Percentiles rank a stretch among this genome's conserved stretches.
These are phyloP conservation scores for Sesamia nonagrioides DNA, from an alignment of 1,140 invertebrate genomes.

Conservation along the genomic window DNA sequence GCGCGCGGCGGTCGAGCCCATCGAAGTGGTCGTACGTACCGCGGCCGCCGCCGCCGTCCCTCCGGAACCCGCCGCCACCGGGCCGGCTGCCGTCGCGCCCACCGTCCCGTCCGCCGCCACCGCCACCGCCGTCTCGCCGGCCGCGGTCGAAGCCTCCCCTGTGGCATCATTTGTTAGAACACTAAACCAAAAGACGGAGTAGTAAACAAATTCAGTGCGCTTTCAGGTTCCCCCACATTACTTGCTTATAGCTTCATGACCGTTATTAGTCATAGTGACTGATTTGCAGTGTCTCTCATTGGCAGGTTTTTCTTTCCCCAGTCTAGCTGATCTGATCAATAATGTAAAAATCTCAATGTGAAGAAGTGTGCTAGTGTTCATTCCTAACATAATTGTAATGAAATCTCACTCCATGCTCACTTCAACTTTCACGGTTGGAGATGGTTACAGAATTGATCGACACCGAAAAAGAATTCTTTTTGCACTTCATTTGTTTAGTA, in stretches of 20 bases:
- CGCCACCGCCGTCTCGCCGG: conserved; percentile 81
- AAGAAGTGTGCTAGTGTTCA: too few species aligned
- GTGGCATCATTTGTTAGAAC: neutral
- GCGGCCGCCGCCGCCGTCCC: conserved; percentile 67
- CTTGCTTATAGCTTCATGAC: neutral
- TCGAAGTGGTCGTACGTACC: conserved; percentile 84
- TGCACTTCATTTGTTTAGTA: conserved; percentile 22
- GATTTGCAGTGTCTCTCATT: too few species aligned
- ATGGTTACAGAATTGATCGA: too few species aligned
- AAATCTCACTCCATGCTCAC: too few species aligned
- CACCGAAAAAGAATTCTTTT: neutral
- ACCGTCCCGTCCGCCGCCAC: conserved; percentile 73
- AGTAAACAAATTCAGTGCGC: conserved; percentile 6
- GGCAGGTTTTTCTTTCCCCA: too few species aligned
- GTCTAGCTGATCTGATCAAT: too few species aligned
- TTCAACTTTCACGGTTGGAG: too few species aligned
- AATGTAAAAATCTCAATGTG: too few species aligned
- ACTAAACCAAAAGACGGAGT: neutral
- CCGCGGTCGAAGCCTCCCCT: conserved; percentile 82
- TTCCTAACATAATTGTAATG: too few species aligned
- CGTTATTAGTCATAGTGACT: neutral
- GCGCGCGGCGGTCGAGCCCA: conserved; percentile 70
- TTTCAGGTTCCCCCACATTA: too few species aligned
- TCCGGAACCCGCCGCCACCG: conserved; percentile 73
- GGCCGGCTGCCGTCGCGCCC: conserved; percentile 65